These are phyloP conservation scores for Parnassius mnemosyne DNA, from an alignment of 2,888 invertebrate genomes.

Conservation along the genomic window DNA sequence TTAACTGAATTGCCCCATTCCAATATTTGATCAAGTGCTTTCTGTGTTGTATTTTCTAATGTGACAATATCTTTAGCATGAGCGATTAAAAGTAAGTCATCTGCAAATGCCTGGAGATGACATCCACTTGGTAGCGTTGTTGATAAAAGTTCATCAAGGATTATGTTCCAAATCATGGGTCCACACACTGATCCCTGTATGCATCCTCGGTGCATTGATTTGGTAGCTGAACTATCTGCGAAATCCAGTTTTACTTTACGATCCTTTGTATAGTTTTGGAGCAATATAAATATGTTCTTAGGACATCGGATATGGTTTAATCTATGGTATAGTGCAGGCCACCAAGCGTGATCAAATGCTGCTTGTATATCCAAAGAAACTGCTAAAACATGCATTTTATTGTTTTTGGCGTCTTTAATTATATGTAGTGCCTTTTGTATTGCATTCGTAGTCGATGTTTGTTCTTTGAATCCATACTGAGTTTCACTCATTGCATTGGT, in stretches of 20 bases:
- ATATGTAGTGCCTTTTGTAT: conserved; percentile 12
- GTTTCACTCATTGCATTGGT: too few relatives aligned
- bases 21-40: neutral
- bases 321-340: neutral
- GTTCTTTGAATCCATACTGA: too few relatives aligned
- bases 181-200: neutral
- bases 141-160: neutral
- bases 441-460: conserved; percentile 10
- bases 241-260: neutral
- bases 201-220: neutral
- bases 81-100: neutral
- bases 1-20: neutral
- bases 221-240: neutral
- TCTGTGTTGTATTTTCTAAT: neutral
- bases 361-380: conserved; percentile 27
- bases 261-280: neutral
- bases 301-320: neutral
- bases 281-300: neutral
- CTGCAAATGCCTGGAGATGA: neutral
- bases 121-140: neutral
- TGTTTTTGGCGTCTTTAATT: conserved; percentile 5
- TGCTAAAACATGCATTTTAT: conserved; percentile 11
- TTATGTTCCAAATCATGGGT: neutral
- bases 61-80: neutral
- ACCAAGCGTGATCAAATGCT: neutral